A percentile compares a stretch with the other conserved stretches of the same genome.
Evolutionary conservation across 2,888 invertebrate genomes (phyloP).

Genomic region (Chrysolina americana): DNA sequence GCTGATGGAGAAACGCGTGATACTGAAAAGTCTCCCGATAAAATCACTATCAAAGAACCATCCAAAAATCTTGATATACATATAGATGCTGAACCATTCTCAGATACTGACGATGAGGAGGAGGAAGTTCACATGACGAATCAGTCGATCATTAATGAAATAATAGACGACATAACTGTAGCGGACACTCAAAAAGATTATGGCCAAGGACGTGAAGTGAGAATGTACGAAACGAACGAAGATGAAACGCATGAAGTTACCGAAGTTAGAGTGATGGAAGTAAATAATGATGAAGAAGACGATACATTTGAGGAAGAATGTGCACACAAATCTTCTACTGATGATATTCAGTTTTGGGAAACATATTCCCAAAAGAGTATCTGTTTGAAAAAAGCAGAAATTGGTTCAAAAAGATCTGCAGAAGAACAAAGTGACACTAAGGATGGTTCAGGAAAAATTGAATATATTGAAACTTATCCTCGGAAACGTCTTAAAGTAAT

Average conservation of each 20-base stretch:
- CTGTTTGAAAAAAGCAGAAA: neutral
- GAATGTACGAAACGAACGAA: constrained; percentile 31
- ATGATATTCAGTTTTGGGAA: constrained; percentile 27
- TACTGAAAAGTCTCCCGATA: neutral
- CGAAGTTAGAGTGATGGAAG: constrained; percentile 54
- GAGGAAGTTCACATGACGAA: constrained; percentile 35
- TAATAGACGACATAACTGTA: constrained; percentile 37
- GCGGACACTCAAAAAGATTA: constrained; percentile 6
- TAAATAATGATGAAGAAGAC: constrained; percentile 52
- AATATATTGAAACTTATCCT: constrained; percentile 23
- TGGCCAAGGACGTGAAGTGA: neutral
- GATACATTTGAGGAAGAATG: constrained; percentile 44
- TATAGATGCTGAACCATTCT: constrained; percentile 32
- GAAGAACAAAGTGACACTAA: constrained; percentile 4
- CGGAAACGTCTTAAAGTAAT: constrained; percentile 9
- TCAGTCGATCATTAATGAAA: constrained; percentile 40
- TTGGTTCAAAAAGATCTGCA: constrained; percentile 5
- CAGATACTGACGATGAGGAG: constrained; percentile 45
- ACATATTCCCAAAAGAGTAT: constrained; percentile 26
- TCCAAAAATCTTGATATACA: neutral
- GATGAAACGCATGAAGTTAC: constrained; percentile 40
- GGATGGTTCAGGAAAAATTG: constrained; percentile 1
- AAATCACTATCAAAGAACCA: neutral
- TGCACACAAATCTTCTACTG: neutral
- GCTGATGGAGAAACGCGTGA: neutral